Percentiles rank a stretch among this genome's conserved stretches.
phyloP scores from a whole-genome alignment of 2,113 vertebrate genomes.

The Epinephelus fuscoguttatus region DNA sequence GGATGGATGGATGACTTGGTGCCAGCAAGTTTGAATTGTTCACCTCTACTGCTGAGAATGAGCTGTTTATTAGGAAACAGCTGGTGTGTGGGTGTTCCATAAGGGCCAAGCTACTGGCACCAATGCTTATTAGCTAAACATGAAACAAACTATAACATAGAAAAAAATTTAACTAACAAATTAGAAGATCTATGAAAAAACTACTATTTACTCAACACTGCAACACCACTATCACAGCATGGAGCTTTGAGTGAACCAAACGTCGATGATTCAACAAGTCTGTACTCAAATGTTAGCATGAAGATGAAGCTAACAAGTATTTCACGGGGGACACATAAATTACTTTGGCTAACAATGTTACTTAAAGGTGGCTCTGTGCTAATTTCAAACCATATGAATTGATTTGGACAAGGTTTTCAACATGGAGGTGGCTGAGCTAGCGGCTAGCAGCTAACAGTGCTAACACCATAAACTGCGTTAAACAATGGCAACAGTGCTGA shows the following conservation, averaged over 20 bases:
- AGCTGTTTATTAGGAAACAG: background rate
- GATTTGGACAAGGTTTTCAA: no score
- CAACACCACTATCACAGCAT: no score
- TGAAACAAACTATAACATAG: background rate
- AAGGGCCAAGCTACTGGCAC: background rate
- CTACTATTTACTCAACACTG: background rate
- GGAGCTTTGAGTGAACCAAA: no score
- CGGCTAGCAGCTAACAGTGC: no score
- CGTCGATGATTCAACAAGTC: no score
- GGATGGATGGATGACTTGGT: background rate
- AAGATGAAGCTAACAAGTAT: background rate
- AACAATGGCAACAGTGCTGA: no score
- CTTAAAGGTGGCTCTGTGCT: no score
- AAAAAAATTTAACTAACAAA: no score
- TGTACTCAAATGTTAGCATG: no score
- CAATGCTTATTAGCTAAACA: background rate
- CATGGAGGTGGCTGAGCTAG: no score
- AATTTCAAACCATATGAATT: no score
- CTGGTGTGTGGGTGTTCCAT: background rate
- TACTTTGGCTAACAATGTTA: background rate
- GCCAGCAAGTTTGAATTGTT: background rate
- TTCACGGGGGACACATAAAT: background rate
- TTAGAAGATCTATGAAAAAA: background rate
- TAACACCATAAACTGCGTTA: no score
- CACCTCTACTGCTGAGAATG: background rate